phyloP scores from a whole-genome alignment of 2,113 vertebrate species.

The Cynoglossus semilaevis region DNA sequence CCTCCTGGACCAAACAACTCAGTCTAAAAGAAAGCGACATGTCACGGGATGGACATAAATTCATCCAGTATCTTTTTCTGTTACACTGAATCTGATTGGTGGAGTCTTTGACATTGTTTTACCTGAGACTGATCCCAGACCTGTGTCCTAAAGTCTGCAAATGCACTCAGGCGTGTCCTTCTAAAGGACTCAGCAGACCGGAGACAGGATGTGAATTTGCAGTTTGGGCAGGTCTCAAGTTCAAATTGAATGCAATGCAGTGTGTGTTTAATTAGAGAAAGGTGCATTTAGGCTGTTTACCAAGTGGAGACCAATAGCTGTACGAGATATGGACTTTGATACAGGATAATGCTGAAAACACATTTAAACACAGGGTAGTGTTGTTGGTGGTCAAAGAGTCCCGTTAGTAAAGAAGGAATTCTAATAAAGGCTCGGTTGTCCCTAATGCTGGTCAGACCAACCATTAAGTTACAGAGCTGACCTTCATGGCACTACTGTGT shows the following conservation, averaged over 20 bases:
- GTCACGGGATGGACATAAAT: conserved; percentile 31
- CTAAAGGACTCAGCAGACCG: conserved; percentile 22
- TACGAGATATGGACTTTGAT: conserved; percentile 35
- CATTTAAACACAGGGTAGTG: no score
- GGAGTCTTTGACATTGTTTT: conserved; percentile 61
- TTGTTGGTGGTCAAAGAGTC: no score
- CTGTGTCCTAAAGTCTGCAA: conserved; percentile 23
- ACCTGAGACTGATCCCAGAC: conserved; percentile 23
- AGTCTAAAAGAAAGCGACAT: conserved; percentile 40
- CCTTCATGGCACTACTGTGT: no score
- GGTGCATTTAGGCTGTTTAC: conserved; percentile 60
- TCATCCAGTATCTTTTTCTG: conserved; percentile 19
- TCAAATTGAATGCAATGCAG: conserved; percentile 50
- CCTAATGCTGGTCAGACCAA: no score
- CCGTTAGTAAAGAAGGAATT: no score
- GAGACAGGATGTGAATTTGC: conserved; percentile 31
- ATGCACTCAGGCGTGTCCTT: conserved; percentile 30
- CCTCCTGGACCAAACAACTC: conserved; percentile 20
- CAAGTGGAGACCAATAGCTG: conserved; percentile 39
- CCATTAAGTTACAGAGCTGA: no score
- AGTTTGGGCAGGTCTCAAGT: conserved; percentile 41
- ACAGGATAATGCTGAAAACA: no score
- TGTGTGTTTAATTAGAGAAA: conserved; percentile 62
- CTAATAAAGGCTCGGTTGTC: no score
- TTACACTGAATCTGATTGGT: conserved; percentile 32